phyloP scores from a whole-genome alignment of 2,113 vertebrate genomes.

The Pardalotus punctatus region DNA sequence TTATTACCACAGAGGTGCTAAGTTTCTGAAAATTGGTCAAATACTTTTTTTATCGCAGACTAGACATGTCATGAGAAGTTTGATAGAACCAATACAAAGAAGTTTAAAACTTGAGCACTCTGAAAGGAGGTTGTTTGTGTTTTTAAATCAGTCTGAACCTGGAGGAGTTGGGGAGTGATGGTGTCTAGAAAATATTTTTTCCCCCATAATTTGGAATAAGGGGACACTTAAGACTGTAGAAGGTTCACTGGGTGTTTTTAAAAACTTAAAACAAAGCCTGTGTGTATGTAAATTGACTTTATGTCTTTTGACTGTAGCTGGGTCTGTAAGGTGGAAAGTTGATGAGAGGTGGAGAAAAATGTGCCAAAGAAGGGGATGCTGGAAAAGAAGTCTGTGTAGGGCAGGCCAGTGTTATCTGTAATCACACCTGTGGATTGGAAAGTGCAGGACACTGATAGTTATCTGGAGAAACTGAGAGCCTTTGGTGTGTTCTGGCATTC shows the following conservation, averaged over 20 bases:
- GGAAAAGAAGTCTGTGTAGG: not conserved
- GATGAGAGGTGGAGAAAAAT: not conserved
- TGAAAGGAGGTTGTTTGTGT: not conserved
- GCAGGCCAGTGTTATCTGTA: not conserved
- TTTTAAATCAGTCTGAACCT: not conserved
- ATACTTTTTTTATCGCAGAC: not conserved
- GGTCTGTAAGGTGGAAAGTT: not conserved
- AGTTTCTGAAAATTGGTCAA: not conserved
- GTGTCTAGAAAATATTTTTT: not conserved
- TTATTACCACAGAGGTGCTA: not conserved
- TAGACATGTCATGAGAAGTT: not conserved
- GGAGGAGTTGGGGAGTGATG: not conserved
- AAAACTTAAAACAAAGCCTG: not conserved
- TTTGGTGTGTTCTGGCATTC: not conserved
- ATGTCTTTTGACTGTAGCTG: not conserved
- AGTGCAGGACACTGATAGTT: not conserved
- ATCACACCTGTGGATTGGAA: not conserved
- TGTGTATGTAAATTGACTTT: not conserved
- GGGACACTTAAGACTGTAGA: fast-evolving
- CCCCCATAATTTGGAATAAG: not conserved
- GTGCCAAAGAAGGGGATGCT: not conserved
- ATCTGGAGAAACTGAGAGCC: not conserved
- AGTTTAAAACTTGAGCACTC: not conserved
- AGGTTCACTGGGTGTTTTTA: not conserved
- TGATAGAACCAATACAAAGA: not conserved